Base-by-base conservation (phyloP, 2,113 vertebrate genomes). In the Callipepla californica region DNA sequence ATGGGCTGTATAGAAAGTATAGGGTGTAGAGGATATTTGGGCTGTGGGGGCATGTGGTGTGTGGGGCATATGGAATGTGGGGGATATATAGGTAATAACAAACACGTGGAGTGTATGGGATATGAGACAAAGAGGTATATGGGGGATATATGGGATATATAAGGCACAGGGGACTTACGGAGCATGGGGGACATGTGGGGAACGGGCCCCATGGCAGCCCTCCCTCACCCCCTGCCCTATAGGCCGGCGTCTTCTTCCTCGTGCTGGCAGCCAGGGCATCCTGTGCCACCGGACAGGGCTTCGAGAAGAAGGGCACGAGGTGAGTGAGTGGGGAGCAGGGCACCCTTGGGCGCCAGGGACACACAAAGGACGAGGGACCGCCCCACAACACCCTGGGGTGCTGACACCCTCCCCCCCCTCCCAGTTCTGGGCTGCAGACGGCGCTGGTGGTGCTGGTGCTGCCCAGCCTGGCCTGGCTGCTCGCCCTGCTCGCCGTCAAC, bases 401-500 rank as follows among this genome's bases (percentile, higher is more conserved):
- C 32, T 36, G 50, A 59, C 57, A 80, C 16, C 38, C 13, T 51
- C 74, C 42, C 6, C 48, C 59, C 15, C 17, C 7, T 9, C 40
- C 3, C 92, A 99, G 99, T 77, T 98, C 98, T 0, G 99, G 98
- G 32, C 96, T 99, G 76, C 98, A 97, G 80, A 98, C 98, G 1
- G 98, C 98, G 20, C 98, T 98, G 9, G 90, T 97, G 5, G 97
- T 98, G 73, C 97, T 99, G 61, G 91, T 98, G 78, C 96, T 99
- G 95, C 98, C 99, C 79, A 99, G 98, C 2, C 96, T 98, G 75
- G 97, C 98, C 0, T 99, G 99, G 98, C 97, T 99, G 47, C 96
- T 99, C 85, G 98, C 98, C 2, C 97, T 99, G 85, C 98, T 99
- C 4, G 98, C 99, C 0, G 98, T 99, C 94, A 99, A 99, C 98